These are phyloP conservation scores for Chironomus riparius DNA, from an alignment of 2,888 invertebrate genomes.

Conservation along the genomic window DNA sequence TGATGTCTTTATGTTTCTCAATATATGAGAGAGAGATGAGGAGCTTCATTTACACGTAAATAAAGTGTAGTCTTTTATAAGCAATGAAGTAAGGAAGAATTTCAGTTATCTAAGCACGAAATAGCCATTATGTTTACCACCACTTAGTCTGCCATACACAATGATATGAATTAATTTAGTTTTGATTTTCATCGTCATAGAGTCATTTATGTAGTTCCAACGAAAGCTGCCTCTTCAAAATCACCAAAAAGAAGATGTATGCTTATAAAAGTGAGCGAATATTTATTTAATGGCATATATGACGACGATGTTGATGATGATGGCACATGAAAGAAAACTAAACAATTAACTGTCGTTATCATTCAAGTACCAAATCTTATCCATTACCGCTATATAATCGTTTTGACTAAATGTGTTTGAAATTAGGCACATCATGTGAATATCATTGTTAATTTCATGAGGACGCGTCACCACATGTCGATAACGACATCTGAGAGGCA, in stretches of 20 bases:
- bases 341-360: slow-evolving; percentile 19
- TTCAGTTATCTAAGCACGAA: slow-evolving; percentile 20
- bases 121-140: slow-evolving; percentile 20
- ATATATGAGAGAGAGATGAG: neutral
- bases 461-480: slow-evolving; percentile 28
- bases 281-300: neutral
- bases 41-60: neutral
- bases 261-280: too few species aligned
- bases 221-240: neutral
- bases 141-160: slow-evolving; percentile 2
- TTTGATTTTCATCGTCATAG: slow-evolving; percentile 11
- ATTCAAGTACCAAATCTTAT: neutral
- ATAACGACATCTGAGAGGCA: slow-evolving; percentile 26
- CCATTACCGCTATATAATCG: neutral
- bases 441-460: slow-evolving; percentile 28
- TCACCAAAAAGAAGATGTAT: neutral
- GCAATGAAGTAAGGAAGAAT: neutral
- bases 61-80: neutral
- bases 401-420: neutral
- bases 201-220: slow-evolving; percentile 1
- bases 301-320: neutral
- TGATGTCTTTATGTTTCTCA: too few species aligned
- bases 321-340: slow-evolving; percentile 8
- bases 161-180: slow-evolving; percentile 13
- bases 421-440: slow-evolving; percentile 19